These are phyloP conservation scores for Serilophus lunatus DNA, from an alignment of 2,113 vertebrate species.

Conservation along the genomic window DNA sequence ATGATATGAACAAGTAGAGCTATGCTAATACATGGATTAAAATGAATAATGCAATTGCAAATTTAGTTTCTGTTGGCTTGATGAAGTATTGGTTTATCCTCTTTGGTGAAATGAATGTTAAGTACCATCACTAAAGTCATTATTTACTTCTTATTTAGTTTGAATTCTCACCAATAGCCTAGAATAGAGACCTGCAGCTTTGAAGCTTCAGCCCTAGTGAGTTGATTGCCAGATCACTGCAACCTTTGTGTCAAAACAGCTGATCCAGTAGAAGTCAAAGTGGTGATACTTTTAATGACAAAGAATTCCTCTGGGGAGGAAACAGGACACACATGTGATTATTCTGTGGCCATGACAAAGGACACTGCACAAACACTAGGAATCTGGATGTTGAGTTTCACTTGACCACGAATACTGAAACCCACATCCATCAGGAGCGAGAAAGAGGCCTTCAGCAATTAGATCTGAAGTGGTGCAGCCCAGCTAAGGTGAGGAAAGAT, in stretches of 20 bases:
- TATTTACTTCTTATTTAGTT: background rate
- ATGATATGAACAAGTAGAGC: background rate
- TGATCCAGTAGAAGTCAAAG: background rate
- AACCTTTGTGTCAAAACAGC: background rate
- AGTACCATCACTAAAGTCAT: background rate
- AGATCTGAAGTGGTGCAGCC: background rate
- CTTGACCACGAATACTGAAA: rapidly evolving
- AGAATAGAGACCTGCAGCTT: background rate
- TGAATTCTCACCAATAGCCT: background rate
- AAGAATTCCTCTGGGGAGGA: background rate
- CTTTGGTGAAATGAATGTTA: background rate
- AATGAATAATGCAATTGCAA: background rate
- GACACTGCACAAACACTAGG: background rate
- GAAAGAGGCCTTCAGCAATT: background rate
- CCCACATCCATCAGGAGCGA: background rate
- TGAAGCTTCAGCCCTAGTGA: background rate
- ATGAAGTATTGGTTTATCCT: background rate
- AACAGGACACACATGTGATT: background rate
- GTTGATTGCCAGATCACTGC: background rate
- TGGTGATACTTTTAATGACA: background rate
- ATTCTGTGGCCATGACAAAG: background rate
- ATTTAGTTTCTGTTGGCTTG: conserved; percentile 27
- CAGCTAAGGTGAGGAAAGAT: background rate
- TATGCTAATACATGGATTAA: background rate
- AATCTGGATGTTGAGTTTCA: background rate